These are phyloP conservation scores for Cotesia typhae DNA, from an alignment of 1,140 invertebrate species.

Conservation along the genomic window DNA sequence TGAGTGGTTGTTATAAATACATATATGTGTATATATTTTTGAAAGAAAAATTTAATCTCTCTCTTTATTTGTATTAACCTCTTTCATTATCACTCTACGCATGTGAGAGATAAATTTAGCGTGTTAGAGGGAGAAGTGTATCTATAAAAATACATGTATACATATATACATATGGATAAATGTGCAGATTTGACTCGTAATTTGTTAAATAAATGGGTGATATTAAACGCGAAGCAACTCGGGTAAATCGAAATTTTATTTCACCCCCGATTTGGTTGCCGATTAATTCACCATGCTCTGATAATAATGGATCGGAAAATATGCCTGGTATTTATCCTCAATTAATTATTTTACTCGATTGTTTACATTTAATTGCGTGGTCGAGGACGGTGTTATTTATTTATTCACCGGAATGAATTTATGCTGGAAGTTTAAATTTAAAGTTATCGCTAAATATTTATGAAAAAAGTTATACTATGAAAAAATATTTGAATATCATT, in stretches of 20 bases:
- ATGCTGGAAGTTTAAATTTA: not conserved
- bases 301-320: conserved; percentile 37
- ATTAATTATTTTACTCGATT: conserved; percentile 5
- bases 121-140: not conserved
- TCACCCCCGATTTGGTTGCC: conserved; percentile 25
- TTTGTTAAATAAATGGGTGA: not conserved
- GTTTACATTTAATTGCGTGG: not conserved
- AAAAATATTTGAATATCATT: not conserved
- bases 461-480: no score
- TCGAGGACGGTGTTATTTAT: not conserved
- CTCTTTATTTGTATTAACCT: conserved; percentile 2
- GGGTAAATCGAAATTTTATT: conserved; percentile 35
- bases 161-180: conserved; percentile 25
- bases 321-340: conserved; percentile 23
- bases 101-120: not conserved
- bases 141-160: conserved; percentile 9
- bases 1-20: conserved; percentile 15
- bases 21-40: no score
- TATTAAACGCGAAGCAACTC: conserved; percentile 19
- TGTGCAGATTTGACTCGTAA: no score
- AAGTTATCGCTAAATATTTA: not conserved
- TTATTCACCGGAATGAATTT: conserved; percentile 4
- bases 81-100: not conserved
- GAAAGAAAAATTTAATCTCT: conserved; percentile 14
- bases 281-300: not conserved